A percentile compares a stretch with the other conserved stretches of the same genome.
Evolutionary conservation across 2,888 invertebrate genomes (phyloP).

Genomic region (Gymnosoma rotundatum): DNA sequence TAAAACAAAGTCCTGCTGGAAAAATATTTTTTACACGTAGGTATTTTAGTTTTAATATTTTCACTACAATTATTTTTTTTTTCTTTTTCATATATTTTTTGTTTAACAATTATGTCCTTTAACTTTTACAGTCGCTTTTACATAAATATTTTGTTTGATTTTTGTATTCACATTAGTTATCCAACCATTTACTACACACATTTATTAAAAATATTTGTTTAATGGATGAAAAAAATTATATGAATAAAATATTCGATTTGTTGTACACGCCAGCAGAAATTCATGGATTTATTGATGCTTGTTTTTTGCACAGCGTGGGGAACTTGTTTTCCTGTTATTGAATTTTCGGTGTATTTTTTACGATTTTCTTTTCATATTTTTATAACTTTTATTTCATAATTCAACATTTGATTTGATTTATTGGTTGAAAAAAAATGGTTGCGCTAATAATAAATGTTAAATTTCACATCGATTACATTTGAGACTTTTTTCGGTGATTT

Average conservation of each 20-base stretch:
- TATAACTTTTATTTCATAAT: not conserved
- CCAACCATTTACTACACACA: conserved; percentile 28
- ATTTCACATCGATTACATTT: not conserved
- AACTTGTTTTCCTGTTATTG: conserved; percentile 29
- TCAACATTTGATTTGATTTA: not conserved
- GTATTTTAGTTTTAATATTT: not conserved
- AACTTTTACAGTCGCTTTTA: not conserved
- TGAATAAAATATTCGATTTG: conserved; percentile 33
- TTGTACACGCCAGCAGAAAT: not conserved
- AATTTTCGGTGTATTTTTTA: not conserved
- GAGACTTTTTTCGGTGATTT: not conserved
- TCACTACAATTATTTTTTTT: no score
- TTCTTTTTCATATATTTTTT: no score
- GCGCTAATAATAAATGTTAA: not conserved
- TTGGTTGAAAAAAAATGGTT: not conserved
- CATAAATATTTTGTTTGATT: conserved; percentile 14
- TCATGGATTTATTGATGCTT: not conserved
- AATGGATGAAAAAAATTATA: conserved; percentile 12
- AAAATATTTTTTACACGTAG: conserved; percentile 1
- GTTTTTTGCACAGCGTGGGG: conserved; percentile 16
- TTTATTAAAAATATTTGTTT: conserved; percentile 44
- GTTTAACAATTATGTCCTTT: no score
- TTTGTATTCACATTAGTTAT: conserved; percentile 7
- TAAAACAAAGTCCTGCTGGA: not conserved
- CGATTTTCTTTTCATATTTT: not conserved